Evolutionary conservation across 2,113 vertebrate genomes (phyloP), one percentile per base, ranked within the genome.

Genomic region (Catharus minimus): DNA sequence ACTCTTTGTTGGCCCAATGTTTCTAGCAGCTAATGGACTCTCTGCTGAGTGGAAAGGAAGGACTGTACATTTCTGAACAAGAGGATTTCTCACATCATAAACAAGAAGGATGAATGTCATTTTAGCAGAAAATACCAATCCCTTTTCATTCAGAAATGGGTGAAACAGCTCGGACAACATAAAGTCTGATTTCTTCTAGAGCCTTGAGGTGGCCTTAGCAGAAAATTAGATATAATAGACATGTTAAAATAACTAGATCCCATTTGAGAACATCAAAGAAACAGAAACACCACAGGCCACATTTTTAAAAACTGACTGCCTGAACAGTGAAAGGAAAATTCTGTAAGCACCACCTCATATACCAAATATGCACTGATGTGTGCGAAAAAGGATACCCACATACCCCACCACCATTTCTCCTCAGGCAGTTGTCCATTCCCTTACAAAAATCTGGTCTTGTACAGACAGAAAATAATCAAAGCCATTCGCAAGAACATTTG

Each of bases 301-400:
- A 84, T 82, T 94, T 94, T 72, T 27, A 68, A 84, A 94, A 95
- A 79, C 91, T 68, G 62, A 4, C 94, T 89, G 78, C 50, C 71
- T 79, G 58, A 92, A 73, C 84, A 91, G 84, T 65, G 74, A 93
- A 92, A 92, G 73, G 65, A 88, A 93, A 90, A 89, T 84, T 79
- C 62, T 95, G 84, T 73, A 93, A 95, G 91, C 78, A 84, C 81
- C 91, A 94, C 91, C 91, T 96, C 95, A 95, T 93, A 91, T 87
- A 85, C 84, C 84, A 96, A 95, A 82, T 93, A 95, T 95, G 94
- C 90, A 95, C 85, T 92, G 88, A 91, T 92, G 88, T 91, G 90
- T 95, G 82, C 0, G 27, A 80, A 95, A 96, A 94, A 94, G 79
- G 90, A 94, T 92, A 93, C 72, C 91, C 67, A 62, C 7, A 28